Evolutionary conservation across 2,113 vertebrate species (phyloP).

Genomic region (Hylia prasina): DNA sequence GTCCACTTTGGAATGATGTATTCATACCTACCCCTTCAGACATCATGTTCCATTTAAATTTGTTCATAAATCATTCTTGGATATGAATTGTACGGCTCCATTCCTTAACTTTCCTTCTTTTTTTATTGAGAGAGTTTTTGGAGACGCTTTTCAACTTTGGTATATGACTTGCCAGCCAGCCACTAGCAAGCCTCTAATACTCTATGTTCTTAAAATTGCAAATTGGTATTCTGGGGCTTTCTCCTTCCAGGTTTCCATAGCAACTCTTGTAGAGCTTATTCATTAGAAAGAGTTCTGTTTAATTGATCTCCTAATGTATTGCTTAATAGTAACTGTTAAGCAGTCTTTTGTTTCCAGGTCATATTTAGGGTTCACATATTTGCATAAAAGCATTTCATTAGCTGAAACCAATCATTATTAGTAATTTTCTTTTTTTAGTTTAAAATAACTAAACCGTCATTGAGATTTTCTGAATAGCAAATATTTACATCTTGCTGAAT

Average conservation of each 20-base stretch:
- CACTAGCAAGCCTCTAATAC: background rate
- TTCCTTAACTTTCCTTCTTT: background rate
- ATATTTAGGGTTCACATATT: constrained; percentile 93
- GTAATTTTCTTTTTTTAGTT: constrained; percentile 91
- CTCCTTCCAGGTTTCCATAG: constrained; percentile 52
- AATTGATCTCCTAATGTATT: constrained; percentile 99
- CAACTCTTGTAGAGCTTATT: constrained; percentile 69
- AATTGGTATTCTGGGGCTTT: constrained; percentile 57
- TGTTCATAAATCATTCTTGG: background rate
- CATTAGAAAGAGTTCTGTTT: constrained; percentile 91
- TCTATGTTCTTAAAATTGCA: constrained; percentile 57
- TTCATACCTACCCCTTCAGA: background rate
- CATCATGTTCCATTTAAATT: background rate
- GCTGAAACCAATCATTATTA: constrained; percentile 97
- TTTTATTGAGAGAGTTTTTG: background rate
- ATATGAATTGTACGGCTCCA: background rate
- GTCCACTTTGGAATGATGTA: background rate
- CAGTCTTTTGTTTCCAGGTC: constrained; percentile 99
- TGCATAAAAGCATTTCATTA: constrained; percentile 99
- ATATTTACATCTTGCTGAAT: constrained; percentile 93
- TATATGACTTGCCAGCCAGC: background rate
- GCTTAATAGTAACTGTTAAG: constrained; percentile 93
- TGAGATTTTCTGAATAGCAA: constrained; percentile 89
- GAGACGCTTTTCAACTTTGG: background rate
- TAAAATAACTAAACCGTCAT: constrained; percentile 92